Evolutionary conservation across 2,888 invertebrate species (phyloP).

Genomic region (Erebia epiphron): DNA sequence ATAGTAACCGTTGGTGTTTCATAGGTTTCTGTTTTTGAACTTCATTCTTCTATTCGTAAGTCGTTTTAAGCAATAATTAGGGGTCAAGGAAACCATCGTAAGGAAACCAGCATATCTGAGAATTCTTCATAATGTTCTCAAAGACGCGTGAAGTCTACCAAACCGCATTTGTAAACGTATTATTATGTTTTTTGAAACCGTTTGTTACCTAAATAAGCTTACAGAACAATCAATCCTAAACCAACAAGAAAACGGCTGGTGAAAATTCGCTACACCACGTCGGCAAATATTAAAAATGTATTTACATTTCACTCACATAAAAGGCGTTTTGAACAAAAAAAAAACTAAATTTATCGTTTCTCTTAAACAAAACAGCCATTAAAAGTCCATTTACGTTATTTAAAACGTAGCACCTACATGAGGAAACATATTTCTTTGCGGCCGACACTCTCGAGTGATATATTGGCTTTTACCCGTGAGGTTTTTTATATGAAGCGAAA

Average conservation of each 20-base stretch:
- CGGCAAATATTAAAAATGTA: neutral
- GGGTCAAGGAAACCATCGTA: no score
- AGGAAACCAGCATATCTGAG: no score
- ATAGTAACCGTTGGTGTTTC: no score
- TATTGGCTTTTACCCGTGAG: constrained; percentile 21
- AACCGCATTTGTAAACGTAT: no score
- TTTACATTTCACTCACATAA: constrained; percentile 4
- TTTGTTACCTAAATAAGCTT: neutral
- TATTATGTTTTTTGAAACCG: no score
- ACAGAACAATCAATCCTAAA: neutral
- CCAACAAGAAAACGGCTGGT: neutral
- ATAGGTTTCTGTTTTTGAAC: no score
- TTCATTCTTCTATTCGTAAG: no score
- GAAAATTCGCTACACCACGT: neutral
- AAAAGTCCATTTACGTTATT: constrained; percentile 26
- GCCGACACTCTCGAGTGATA: constrained; percentile 25
- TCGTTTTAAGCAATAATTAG: no score
- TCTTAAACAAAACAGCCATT: constrained; percentile 36
- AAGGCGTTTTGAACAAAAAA: constrained; percentile 10
- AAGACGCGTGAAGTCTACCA: no score
- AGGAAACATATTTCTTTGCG: constrained; percentile 26
- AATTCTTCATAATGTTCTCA: no score
- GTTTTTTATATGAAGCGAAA: constrained; percentile 15
- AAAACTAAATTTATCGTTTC: constrained; percentile 20
- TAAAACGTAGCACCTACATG: constrained; percentile 20